phyloP scores from a whole-genome alignment of 2,888 invertebrate genomes.

The Leptopterna dolabrata region DNA sequence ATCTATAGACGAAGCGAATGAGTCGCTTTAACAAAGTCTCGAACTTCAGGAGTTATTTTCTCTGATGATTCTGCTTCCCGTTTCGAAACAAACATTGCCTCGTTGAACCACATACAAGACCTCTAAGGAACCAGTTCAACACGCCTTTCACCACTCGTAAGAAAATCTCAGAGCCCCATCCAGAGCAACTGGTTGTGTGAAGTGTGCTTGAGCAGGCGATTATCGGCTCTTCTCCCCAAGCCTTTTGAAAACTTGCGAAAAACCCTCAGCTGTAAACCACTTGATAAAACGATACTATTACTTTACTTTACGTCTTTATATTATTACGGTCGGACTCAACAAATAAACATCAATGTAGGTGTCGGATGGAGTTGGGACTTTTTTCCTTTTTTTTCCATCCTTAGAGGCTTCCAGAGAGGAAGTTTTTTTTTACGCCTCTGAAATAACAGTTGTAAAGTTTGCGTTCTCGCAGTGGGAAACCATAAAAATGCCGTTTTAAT shows the following conservation, averaged over 20 bases:
- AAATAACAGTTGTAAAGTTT: slow-evolving; percentile 44
- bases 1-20: slow-evolving; percentile 5
- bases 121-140: neutral
- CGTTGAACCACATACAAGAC: neutral
- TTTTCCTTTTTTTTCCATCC: neutral
- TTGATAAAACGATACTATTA: neutral
- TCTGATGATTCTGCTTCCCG: neutral
- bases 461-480: neutral
- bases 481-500: neutral
- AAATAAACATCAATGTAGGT: neutral
- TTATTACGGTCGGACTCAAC: neutral
- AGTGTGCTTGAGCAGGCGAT: neutral
- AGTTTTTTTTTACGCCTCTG: neutral
- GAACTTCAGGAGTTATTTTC: neutral
- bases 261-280: neutral
- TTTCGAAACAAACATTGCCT: neutral
- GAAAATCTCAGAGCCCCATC: neutral
- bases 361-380: neutral
- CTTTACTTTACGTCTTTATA: neutral
- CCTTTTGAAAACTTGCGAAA: neutral
- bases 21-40: neutral
- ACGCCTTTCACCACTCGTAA: neutral
- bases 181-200: neutral
- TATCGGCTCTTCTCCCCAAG: neutral
- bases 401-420: neutral